Evolutionary conservation across 2,888 invertebrate genomes (phyloP).

Genomic region (Lordiphosa andalusiaca): DNA sequence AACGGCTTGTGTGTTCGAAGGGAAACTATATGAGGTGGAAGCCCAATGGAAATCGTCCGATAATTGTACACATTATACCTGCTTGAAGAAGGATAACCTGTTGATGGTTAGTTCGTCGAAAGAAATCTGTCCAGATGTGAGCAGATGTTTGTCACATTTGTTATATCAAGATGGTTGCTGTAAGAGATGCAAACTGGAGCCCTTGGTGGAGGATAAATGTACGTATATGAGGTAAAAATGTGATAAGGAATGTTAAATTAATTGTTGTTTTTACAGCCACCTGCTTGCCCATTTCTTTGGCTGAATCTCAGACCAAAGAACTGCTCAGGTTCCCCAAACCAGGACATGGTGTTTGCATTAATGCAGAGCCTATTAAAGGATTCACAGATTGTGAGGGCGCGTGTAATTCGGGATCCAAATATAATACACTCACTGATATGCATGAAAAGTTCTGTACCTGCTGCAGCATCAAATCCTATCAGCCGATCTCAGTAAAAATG

Average conservation of each 20-base stretch:
- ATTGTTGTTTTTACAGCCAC: conserved; percentile 79
- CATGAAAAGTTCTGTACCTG: conserved; percentile 84
- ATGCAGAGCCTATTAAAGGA: conserved; percentile 82
- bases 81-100: conserved; percentile 81
- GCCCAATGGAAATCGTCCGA: conserved; percentile 84
- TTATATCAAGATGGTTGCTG: conserved; percentile 86
- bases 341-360: conserved; percentile 84
- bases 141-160: conserved; percentile 82
- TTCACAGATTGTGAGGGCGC: conserved; percentile 87
- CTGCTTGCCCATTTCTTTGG: conserved; percentile 83
- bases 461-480: conserved; percentile 81
- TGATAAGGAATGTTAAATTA: background rate
- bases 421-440: conserved; percentile 83
- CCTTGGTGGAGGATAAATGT: conserved; percentile 74
- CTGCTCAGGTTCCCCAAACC: conserved; percentile 81
- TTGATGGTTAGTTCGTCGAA: conserved; percentile 82
- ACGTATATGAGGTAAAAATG: conserved; percentile 17
- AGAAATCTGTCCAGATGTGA: conserved; percentile 84
- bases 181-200: conserved; percentile 83
- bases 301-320: conserved; percentile 82
- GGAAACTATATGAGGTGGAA: conserved; percentile 81
- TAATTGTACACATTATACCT: conserved; percentile 85
- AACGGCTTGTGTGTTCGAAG: conserved; percentile 82
- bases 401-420: conserved; percentile 87
- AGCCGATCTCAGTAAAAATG: conserved; percentile 76